phyloP scores from a whole-genome alignment of 2,888 invertebrate species.

The Sinhomidia bicolor region DNA sequence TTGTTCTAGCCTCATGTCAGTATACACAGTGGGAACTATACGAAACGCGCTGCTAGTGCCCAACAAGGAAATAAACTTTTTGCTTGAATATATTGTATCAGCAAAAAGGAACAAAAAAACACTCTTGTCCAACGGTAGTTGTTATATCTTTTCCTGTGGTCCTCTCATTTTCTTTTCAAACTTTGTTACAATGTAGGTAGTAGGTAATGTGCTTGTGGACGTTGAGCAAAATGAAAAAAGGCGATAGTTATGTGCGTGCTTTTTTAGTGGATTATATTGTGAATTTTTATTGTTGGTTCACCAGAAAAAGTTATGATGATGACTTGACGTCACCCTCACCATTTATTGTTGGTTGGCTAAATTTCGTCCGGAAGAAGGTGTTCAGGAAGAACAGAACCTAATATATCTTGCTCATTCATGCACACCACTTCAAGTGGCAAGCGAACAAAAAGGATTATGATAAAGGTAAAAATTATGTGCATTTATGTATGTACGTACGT shows the following conservation, averaged over 20 bases:
- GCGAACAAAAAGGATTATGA: background rate
- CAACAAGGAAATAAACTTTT: slow-evolving; percentile 9
- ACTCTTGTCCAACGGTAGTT: background rate
- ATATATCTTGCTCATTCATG: background rate
- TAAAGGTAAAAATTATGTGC: slow-evolving; percentile 40
- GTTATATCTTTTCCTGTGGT: slow-evolving; percentile 20
- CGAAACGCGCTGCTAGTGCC: background rate
- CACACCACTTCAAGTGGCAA: background rate
- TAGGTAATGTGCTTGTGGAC: slow-evolving; percentile 45
- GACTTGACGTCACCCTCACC: slow-evolving; percentile 48
- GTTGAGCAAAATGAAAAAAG: slow-evolving; percentile 25
- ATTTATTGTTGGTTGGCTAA: slow-evolving; percentile 39
- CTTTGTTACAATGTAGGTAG: slow-evolving; percentile 6
- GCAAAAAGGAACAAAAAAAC: background rate
- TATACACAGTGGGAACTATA: background rate
- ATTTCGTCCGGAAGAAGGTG: slow-evolving; percentile 15
- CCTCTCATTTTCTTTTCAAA: slow-evolving; percentile 61
- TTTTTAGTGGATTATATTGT: slow-evolving; percentile 47
- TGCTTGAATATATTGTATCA: background rate
- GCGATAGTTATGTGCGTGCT: slow-evolving; percentile 40
- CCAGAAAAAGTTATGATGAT: slow-evolving; percentile 60
- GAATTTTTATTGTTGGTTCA: slow-evolving; percentile 50
- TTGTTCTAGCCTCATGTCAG: background rate
- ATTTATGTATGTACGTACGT: too few relatives aligned
- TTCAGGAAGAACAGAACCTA: background rate